These are phyloP conservation scores for Branchipolynoe longqiensis DNA, from an alignment of 2,888 invertebrate genomes.

Conservation along the genomic window DNA sequence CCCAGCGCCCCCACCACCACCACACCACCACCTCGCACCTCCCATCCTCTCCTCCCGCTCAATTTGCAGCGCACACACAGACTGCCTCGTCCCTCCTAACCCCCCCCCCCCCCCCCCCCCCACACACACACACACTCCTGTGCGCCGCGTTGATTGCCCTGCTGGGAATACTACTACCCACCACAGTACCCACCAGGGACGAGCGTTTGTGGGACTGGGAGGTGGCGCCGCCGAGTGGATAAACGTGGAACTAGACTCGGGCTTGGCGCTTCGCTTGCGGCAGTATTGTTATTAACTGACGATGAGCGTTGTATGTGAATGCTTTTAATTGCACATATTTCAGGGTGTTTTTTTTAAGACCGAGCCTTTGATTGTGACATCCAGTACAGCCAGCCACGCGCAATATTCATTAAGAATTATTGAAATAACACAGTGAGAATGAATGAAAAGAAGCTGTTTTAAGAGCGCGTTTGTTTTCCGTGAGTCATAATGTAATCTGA, in stretches of 20 bases:
- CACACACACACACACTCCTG: background rate
- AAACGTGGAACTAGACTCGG: background rate
- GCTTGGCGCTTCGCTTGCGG: constrained; percentile 29
- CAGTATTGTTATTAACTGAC: no score
- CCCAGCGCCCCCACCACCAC: background rate
- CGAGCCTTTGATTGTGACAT: constrained; percentile 31
- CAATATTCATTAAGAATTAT: constrained; percentile 42
- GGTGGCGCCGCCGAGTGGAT: constrained; percentile 7
- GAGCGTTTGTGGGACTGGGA: background rate
- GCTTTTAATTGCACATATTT: constrained; percentile 13
- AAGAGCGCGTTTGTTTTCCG: background rate
- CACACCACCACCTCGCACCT: background rate
- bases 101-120: background rate
- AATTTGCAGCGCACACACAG: no score
- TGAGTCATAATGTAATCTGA: constrained; percentile 10
- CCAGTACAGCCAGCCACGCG: background rate
- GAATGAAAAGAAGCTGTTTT: background rate
- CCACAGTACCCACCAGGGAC: background rate
- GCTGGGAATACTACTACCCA: background rate
- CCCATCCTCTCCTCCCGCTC: no score
- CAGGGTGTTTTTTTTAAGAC: background rate
- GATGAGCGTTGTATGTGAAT: no score
- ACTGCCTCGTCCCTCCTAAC: no score
- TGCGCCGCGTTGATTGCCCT: background rate
- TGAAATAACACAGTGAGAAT: background rate